Evolutionary conservation across 2,113 vertebrate genomes (phyloP).

Genomic region (Phyllopteryx taeniolatus): DNA sequence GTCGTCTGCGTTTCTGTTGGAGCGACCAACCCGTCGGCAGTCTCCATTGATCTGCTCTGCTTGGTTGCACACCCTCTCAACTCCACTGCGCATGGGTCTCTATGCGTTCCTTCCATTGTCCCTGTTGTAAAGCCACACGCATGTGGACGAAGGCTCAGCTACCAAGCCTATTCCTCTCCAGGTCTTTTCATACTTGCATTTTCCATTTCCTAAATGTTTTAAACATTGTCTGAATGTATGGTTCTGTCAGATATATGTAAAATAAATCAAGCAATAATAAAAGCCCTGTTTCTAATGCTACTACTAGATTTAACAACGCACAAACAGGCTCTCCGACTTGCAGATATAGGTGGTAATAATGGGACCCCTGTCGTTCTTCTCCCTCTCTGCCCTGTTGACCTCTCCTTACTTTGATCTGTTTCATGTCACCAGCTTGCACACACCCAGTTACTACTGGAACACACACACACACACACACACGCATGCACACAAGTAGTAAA

Average conservation of each 20-base stretch:
- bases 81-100: constrained; percentile 28
- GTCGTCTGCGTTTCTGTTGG: constrained; percentile 81
- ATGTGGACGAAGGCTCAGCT: neutral
- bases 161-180: neutral
- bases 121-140: neutral
- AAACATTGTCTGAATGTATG: neutral
- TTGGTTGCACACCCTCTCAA: constrained; percentile 78
- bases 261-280: neutral
- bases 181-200: neutral
- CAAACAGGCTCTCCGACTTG: constrained; percentile 68
- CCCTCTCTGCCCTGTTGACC: constrained; percentile 76
- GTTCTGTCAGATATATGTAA: neutral
- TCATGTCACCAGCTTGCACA: constrained; percentile 82
- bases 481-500: constrained; percentile 43
- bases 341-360: constrained; percentile 95
- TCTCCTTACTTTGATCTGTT: constrained; percentile 93
- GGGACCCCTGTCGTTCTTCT: constrained; percentile 86
- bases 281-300: constrained; percentile 56
- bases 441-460: constrained; percentile 81
- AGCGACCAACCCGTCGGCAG: constrained; percentile 82
- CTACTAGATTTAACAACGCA: constrained; percentile 16
- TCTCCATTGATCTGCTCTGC: constrained; percentile 87
- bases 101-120: neutral
- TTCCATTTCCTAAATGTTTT: neutral
- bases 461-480: constrained; percentile 40